Evolutionary conservation across 2,888 invertebrate genomes (phyloP), one percentile per base, ranked within the genome.

Genomic region (Eilema depressum): DNA sequence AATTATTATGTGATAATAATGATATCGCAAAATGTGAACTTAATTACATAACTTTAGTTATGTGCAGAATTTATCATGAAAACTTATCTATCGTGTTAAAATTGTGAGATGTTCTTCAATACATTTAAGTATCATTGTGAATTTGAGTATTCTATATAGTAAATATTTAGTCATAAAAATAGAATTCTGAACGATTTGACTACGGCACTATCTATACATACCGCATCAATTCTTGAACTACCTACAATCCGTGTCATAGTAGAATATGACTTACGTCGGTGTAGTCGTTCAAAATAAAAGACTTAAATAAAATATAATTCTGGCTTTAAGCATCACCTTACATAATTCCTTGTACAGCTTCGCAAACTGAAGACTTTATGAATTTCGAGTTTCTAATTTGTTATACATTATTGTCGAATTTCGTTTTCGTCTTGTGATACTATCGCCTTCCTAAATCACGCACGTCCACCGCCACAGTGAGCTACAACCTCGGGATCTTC

Each of bases 401-500:
- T 65, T 26, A 1, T 65, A 65, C 30, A 65, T 25, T 25, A 25
- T 33, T 57, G n/a, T 56, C 33, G 33, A 68, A 70, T 75, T 75
- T 81, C 83, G 83, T 90, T 92, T 93, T 92, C 89, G 85, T 88
- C 86, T 93, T 88, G 84, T 81, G 85, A 91, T 88, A 89, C 74
- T 30, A 28, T 7, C 72, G n/a, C 41, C 25, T 68, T 61, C 59
- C 68, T 57, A 64, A 81, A 85, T 92, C 83, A 92, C 86, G 91
- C 91, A 63, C 92, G 92, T 3, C 87, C 92, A 95, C 87, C 92
- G 0, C 87, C 92, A 95, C 87, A 97, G 94, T 92, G 96, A 83
- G 84, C 95, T 80, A 86, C 96, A 86, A 91, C 91, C 88, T 97
- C 97, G 0, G 97, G 97, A 73, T 98, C 98, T 87, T 98, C 97